Conservation (phyloP, 2,113 vertebrate species). For the Promerops cafer region DNA sequence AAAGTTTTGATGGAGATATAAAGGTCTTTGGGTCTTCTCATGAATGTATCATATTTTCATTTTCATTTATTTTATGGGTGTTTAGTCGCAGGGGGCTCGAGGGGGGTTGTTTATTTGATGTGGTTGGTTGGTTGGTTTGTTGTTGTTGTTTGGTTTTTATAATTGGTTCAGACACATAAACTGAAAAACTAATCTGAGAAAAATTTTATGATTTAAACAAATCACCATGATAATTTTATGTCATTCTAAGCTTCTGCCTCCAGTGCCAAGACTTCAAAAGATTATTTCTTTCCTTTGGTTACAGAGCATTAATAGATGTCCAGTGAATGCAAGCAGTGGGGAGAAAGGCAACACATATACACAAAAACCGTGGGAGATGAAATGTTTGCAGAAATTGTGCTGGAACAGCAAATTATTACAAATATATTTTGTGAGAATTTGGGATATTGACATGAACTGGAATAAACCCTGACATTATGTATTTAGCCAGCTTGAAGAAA, state of each 20-base stretch:
- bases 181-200: not conserved
- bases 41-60: not conserved
- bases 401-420: not conserved
- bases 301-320: not conserved
- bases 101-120: not conserved
- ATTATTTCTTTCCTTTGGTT: not conserved
- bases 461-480: not conserved
- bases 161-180: not conserved
- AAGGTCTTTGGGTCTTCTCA: not conserved
- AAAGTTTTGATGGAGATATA: not conserved
- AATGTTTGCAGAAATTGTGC: not conserved
- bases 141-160: not conserved
- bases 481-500: not conserved
- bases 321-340: not conserved
- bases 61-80: not conserved
- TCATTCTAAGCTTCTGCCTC: not conserved
- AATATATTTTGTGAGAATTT: not conserved
- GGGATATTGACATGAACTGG: not conserved
- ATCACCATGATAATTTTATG: not conserved
- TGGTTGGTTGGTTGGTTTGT: not conserved
- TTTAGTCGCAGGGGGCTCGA: not conserved
- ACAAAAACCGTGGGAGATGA: not conserved
- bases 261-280: not conserved
- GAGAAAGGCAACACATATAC: not conserved
- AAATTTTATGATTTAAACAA: not conserved